These are phyloP conservation scores for Lophochroa leadbeateri DNA, from an alignment of 2,113 vertebrate genomes.

Conservation along the genomic window DNA sequence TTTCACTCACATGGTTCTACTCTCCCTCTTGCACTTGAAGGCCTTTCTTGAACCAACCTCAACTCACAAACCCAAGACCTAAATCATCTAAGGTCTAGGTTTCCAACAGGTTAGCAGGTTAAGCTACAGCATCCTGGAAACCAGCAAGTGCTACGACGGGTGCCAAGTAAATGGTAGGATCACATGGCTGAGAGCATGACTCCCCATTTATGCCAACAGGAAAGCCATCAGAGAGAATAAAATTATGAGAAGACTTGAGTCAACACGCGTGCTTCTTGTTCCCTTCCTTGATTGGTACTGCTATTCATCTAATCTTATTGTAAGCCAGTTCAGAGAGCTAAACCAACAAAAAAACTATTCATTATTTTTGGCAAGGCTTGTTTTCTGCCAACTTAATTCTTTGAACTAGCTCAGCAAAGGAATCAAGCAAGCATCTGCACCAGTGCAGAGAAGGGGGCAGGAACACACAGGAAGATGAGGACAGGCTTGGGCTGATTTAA, in stretches of 20 bases:
- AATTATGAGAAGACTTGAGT: conserved; percentile 23
- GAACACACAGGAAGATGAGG: conserved; percentile 54
- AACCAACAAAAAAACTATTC: conserved; percentile 27
- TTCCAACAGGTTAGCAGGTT: background rate
- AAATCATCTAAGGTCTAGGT: background rate
- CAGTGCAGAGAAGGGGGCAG: background rate
- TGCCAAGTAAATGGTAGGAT: background rate
- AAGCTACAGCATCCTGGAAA: background rate
- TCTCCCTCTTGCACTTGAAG: background rate
- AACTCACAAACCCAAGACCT: background rate
- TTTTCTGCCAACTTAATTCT: conserved; percentile 40
- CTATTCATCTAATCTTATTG: conserved; percentile 24
- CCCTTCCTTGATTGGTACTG: conserved; percentile 2
- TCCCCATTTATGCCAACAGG: background rate
- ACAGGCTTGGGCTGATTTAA: conserved; percentile 31
- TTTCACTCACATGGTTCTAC: background rate
- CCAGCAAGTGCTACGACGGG: background rate
- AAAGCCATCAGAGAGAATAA: background rate
- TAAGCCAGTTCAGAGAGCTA: conserved; percentile 35
- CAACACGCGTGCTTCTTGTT: background rate
- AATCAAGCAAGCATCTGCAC: conserved; percentile 20
- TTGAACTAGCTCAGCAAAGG: conserved; percentile 6
- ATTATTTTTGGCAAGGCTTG: conserved; percentile 19
- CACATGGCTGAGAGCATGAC: background rate
- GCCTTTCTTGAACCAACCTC: background rate